These are phyloP conservation scores for Drosophila mimica DNA, from an alignment of 2,888 invertebrate genomes.

Conservation along the genomic window DNA sequence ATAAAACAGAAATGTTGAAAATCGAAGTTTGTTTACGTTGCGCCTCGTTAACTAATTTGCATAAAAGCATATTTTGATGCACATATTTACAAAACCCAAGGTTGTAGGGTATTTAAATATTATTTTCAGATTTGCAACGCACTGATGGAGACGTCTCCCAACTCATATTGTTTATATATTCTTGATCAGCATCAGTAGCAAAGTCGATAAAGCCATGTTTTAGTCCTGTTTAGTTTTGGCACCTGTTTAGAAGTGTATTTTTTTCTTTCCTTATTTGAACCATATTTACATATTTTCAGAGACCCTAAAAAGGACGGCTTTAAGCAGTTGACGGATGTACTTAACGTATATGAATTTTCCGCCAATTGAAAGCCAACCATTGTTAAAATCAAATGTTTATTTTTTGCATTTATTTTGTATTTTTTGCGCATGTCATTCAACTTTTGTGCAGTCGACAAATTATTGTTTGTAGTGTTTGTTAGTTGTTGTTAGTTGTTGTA, in stretches of 20 bases:
- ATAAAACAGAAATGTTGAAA: slow-evolving; percentile 1
- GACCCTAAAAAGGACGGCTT: slow-evolving; percentile 33
- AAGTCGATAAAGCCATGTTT: background rate
- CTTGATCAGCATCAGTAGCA: background rate
- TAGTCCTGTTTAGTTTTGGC: background rate
- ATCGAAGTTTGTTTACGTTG: slow-evolving; percentile 32
- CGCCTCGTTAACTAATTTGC: slow-evolving; percentile 37
- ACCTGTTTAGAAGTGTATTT: background rate
- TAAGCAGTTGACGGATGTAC: slow-evolving; percentile 4
- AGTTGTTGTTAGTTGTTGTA: slow-evolving; percentile 39
- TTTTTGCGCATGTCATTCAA: slow-evolving; percentile 65
- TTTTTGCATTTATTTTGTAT: slow-evolving; percentile 17
- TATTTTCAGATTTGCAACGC: background rate
- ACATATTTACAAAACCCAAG: slow-evolving; percentile 5
- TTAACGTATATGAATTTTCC: background rate
- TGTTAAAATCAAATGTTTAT: slow-evolving; percentile 21
- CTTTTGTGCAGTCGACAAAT: slow-evolving; percentile 44
- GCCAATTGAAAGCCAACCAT: slow-evolving; percentile 7
- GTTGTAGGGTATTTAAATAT: background rate
- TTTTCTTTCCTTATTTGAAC: background rate
- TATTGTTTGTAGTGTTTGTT: slow-evolving; percentile 21
- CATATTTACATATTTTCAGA: slow-evolving; percentile 28
- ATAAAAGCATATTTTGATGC: slow-evolving; percentile 42
- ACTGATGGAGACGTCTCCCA: background rate
- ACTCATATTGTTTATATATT: background rate